Conservation (phyloP, 2,113 vertebrate genomes). For the Tylochromis polylepis region DNA sequence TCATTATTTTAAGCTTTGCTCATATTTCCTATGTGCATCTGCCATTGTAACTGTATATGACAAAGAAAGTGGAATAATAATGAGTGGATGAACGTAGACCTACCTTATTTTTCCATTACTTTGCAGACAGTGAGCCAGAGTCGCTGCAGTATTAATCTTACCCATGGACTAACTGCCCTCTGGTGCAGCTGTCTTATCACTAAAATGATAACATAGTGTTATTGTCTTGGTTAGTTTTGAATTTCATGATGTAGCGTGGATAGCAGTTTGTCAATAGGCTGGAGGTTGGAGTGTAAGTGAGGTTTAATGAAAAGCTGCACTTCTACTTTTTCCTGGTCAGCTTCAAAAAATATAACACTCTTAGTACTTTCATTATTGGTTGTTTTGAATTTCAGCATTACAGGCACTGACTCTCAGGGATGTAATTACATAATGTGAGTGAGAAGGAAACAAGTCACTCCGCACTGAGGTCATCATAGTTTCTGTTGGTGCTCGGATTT, state of each 20-base stretch:
- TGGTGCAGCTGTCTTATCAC: not conserved
- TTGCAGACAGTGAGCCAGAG: not conserved
- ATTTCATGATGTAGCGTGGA: not conserved
- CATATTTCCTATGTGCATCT: not conserved
- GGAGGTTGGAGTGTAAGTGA: not conserved
- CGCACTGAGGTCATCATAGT: not conserved
- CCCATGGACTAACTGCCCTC: not conserved
- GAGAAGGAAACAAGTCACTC: not conserved
- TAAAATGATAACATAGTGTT: not conserved
- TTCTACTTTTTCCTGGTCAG: not conserved
- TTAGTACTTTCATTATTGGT: not conserved
- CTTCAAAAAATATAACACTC: not conserved
- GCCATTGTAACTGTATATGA: not conserved
- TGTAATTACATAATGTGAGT: not conserved
- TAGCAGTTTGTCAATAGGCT: not conserved
- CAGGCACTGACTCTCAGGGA: not conserved
- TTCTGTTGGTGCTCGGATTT: not conserved
- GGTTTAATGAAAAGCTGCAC: not conserved
- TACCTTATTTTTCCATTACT: not conserved
- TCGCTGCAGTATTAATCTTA: not conserved
- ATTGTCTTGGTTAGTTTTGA: not conserved
- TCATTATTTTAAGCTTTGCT: not conserved
- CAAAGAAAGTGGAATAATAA: not conserved
- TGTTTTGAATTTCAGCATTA: not conserved
- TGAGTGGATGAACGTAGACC: not conserved